A percentile compares a stretch with the other conserved stretches of the same genome.
phyloP scores from a whole-genome alignment of 2,888 invertebrate species.

The Rotaria sp. region DNA sequence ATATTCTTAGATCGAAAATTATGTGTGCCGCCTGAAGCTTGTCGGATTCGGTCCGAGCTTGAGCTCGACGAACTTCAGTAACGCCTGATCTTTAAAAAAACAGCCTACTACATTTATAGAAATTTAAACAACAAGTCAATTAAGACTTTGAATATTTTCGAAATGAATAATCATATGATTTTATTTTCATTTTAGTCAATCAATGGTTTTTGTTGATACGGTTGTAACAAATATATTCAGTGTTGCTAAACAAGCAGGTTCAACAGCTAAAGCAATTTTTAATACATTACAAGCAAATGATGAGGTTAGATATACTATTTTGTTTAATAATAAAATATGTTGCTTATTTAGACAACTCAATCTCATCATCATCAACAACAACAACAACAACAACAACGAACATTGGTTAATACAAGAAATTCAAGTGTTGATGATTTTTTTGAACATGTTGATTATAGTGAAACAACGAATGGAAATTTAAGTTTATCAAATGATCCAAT shows the following conservation, averaged over 20 bases:
- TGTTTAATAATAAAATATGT: no score
- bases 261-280: conserved; percentile 24
- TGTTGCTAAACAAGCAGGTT: conserved; percentile 26
- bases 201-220: conserved; percentile 6
- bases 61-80: no score
- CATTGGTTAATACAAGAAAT: not conserved
- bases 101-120: no score
- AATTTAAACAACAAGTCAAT: no score
- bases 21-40: no score
- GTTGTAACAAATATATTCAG: conserved; percentile 15
- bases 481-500: conserved; percentile 42
- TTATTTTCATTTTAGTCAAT: not conserved
- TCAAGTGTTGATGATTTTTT: not conserved
- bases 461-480: not conserved
- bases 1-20: no score
- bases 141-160: no score
- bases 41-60: no score
- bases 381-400: not conserved
- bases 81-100: no score
- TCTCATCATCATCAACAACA: not conserved
- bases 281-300: conserved; percentile 13
- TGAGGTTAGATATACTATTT: not conserved
- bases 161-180: no score
- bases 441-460: not conserved
- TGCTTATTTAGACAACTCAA: not conserved